Evolutionary conservation across 2,888 invertebrate species (phyloP).

Genomic region (Eremobia ochroleuca): DNA sequence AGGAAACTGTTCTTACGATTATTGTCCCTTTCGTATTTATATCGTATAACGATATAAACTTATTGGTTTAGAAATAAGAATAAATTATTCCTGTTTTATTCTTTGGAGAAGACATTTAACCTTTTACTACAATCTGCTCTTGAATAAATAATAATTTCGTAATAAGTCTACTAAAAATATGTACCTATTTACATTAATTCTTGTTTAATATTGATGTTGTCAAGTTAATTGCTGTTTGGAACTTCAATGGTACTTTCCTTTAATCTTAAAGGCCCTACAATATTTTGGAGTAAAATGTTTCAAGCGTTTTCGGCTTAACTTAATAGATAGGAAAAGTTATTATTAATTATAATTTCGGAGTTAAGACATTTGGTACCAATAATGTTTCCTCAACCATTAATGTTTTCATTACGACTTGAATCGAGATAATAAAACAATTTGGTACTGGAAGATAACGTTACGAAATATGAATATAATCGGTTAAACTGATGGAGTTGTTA

Average conservation of each 20-base stretch:
- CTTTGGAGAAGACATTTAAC: background rate
- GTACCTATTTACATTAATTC: constrained; percentile 61
- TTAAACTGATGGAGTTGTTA: background rate
- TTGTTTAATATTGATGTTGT: constrained; percentile 69
- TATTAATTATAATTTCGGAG: constrained; percentile 71
- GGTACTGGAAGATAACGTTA: constrained; percentile 8
- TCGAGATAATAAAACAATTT: constrained; percentile 47
- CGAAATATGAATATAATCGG: constrained; percentile 16
- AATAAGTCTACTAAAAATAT: constrained; percentile 61
- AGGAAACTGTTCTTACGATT: background rate
- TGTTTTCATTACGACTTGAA: constrained; percentile 32
- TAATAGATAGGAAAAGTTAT: constrained; percentile 74
- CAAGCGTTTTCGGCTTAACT: constrained; percentile 69
- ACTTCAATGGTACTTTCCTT: constrained; percentile 70
- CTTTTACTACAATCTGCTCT: background rate
- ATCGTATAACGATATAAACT: background rate
- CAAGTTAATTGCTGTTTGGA: constrained; percentile 72
- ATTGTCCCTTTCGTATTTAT: background rate
- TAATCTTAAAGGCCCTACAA: constrained; percentile 68
- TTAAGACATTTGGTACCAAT: constrained; percentile 64
- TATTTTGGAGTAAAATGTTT: constrained; percentile 73
- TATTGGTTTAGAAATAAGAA: background rate
- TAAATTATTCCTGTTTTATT: background rate
- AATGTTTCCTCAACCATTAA: constrained; percentile 47
- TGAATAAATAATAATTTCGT: constrained; percentile 29